Percentiles rank a stretch among this genome's conserved stretches.
phyloP scores from a whole-genome alignment of 1,140 invertebrate species.

The Camponotus pennsylvanicus region DNA sequence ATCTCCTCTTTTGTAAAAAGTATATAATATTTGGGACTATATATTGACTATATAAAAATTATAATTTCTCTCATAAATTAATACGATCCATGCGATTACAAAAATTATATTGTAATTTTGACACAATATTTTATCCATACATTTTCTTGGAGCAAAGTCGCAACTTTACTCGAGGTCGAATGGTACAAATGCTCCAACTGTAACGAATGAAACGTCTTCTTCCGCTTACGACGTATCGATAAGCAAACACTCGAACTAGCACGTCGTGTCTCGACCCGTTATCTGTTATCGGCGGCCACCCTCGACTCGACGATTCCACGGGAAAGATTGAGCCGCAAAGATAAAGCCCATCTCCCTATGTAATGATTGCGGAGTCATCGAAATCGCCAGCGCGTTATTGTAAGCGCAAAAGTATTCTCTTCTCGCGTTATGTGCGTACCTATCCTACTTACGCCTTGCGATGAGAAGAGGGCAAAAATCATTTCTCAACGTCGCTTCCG shows the following conservation, averaged over 20 bases:
- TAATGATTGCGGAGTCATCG: slow-evolving; percentile 73
- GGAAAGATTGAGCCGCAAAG: slow-evolving; percentile 73
- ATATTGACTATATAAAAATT: too few species aligned
- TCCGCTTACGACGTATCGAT: slow-evolving; percentile 49
- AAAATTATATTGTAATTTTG: too few species aligned
- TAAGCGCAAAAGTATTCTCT: not conserved
- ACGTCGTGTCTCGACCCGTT: slow-evolving; percentile 56
- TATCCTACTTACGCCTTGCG: slow-evolving; percentile 15
- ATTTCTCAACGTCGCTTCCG: slow-evolving; percentile 32
- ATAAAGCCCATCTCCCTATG: slow-evolving; percentile 63
- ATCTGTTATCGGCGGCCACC: slow-evolving; percentile 73
- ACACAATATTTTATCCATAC: not conserved
- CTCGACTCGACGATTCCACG: slow-evolving; percentile 52
- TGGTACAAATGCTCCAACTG: slow-evolving; percentile 28
- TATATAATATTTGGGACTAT: too few species aligned
- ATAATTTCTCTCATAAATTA: too few species aligned
- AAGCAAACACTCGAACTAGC: slow-evolving; percentile 54
- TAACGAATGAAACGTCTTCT: slow-evolving; percentile 60
- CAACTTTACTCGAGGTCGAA: slow-evolving; percentile 15
- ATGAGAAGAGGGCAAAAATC: slow-evolving; percentile 46
- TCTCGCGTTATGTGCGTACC: slow-evolving; percentile 21
- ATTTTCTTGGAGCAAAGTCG: not conserved
- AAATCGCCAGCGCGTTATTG: slow-evolving; percentile 47
- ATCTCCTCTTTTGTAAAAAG: too few species aligned
- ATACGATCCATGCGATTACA: too few species aligned